Conservation (phyloP, 2,113 vertebrate species). For the Suricata suricatta region DNA sequence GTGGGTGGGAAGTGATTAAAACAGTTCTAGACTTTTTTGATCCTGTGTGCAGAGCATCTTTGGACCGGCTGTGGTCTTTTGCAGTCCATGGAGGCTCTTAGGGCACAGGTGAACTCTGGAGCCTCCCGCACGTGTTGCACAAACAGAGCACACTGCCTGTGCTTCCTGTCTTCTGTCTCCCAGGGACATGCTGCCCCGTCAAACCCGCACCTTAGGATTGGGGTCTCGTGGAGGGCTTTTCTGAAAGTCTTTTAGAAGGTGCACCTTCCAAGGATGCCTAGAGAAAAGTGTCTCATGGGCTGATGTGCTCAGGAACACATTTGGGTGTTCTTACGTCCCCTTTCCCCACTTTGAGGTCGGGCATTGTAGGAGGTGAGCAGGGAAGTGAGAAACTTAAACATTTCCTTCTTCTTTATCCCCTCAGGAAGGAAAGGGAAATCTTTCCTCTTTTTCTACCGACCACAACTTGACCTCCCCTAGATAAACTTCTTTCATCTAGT, state of each 20-base stretch:
- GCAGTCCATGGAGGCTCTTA: not conserved
- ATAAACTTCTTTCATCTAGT: not conserved
- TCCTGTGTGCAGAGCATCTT: not conserved
- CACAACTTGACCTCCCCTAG: not conserved
- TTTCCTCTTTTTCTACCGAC: not conserved
- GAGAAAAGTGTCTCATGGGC: not conserved
- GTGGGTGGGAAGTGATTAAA: not conserved
- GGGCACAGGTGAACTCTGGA: fast-evolving
- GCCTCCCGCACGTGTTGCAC: not conserved
- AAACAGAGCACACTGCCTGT: not conserved
- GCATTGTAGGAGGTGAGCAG: not conserved
- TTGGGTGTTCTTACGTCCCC: not conserved
- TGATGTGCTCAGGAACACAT: not conserved
- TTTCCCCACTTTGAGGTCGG: not conserved
- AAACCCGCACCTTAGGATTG: not conserved
- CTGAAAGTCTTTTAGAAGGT: not conserved
- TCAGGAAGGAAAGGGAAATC: not conserved
- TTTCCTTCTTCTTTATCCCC: not conserved
- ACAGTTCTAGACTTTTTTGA: not conserved
- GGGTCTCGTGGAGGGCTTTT: not conserved
- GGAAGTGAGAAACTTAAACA: not conserved
- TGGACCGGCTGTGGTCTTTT: not conserved
- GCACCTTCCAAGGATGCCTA: not conserved
- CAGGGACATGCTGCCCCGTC: not conserved
- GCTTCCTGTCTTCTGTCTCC: not conserved